Percentiles rank a stretch among this genome's conserved stretches.
Conservation (phyloP, 2,797 vertebrate species). For the Ptychadena robeensis region DNA sequence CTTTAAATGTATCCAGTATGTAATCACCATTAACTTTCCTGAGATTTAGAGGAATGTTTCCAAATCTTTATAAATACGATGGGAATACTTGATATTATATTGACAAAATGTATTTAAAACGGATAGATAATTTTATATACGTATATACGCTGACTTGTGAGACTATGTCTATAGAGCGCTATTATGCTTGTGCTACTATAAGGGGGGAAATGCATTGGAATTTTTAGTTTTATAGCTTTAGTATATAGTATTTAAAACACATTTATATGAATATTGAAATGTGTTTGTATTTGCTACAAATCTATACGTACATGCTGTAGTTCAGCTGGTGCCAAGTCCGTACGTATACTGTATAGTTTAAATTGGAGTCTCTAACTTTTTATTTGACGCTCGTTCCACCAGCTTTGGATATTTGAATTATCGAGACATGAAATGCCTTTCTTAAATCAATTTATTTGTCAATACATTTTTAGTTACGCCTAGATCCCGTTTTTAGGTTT, state of each 20-base stretch:
- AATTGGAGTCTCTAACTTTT: neutral
- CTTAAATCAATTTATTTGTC: neutral
- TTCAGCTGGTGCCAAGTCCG: conserved; percentile 9
- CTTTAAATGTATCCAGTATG: no score
- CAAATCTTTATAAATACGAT: no score
- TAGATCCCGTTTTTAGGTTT: neutral
- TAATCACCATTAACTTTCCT: no score
- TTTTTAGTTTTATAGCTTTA: conserved; percentile 6
- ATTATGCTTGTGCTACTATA: neutral
- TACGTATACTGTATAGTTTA: neutral
- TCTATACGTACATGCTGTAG: neutral
- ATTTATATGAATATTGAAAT: neutral
- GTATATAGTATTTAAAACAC: neutral
- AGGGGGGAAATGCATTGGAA: neutral
- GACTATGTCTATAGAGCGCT: neutral
- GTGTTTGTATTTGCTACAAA: neutral
- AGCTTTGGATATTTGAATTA: no score
- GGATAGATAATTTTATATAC: neutral
- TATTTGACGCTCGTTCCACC: neutral
- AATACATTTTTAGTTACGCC: neutral
- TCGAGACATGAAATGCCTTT: neutral
- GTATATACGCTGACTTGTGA: neutral
- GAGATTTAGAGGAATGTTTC: no score
- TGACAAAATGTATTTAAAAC: neutral
- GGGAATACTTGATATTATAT: neutral